Conservation (phyloP, 1,140 invertebrate genomes). For the Chironomus tepperi region DNA sequence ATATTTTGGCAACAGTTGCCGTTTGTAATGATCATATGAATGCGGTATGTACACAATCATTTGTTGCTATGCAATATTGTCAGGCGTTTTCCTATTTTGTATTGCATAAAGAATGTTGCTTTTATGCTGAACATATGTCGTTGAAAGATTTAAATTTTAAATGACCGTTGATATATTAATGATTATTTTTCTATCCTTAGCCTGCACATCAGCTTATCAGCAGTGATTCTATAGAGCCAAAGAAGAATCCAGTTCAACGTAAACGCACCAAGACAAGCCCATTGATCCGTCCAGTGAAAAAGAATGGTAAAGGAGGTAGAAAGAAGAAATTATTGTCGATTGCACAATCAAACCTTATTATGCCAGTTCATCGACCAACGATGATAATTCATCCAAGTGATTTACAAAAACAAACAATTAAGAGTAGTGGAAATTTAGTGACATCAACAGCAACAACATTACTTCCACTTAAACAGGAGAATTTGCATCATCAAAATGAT, state of each 20-base stretch:
- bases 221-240: not conserved
- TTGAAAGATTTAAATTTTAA: too few species aligned
- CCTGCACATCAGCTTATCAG: not conserved
- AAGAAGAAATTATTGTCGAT: not conserved
- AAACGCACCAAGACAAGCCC: not conserved
- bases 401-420: not conserved
- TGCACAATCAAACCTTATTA: not conserved
- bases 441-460: not conserved
- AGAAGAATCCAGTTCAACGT: not conserved
- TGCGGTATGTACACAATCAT: not conserved
- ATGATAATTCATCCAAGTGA: constrained; percentile 21
- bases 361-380: constrained; percentile 3
- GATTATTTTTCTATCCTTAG: not conserved
- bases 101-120: too few species aligned
- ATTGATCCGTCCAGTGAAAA: constrained; percentile 20
- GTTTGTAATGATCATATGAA: constrained; percentile 16
- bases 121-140: too few species aligned
- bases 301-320: not conserved
- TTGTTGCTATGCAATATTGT: not conserved
- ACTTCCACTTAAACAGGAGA: not conserved
- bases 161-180: too few species aligned
- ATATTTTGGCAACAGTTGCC: constrained; percentile 43
- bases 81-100: too few species aligned
- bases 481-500: not conserved
- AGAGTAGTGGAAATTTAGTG: not conserved